Evolutionary conservation across 2,888 invertebrate species (phyloP), one percentile per base, ranked within the genome.

Genomic region (Ophraella communa): DNA sequence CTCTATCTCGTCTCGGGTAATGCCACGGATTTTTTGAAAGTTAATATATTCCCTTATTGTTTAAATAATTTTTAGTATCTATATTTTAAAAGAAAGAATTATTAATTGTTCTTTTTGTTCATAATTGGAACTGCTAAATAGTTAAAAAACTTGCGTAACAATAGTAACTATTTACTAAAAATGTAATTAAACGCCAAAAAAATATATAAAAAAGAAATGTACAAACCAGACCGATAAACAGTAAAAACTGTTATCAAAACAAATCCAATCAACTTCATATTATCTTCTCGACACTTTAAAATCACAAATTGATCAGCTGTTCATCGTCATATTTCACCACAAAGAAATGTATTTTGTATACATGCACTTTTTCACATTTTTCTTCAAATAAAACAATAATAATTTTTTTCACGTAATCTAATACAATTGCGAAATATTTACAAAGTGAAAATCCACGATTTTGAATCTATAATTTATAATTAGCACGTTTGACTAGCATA

Each of bases 221-320:
- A 60, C 60, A 11, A 33, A 60, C 60, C 60, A 53, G 60, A 42
- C 8, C 45, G 52, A 52, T 44, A 44, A n/a, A 60, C 44, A 18
- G 44, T 24, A 23, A 60, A 52, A 52, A 53, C 60, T 24, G 44
- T 24, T 3, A 53, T 5, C 30, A 60, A 52, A 30, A 44, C 11
- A 20, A 60, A 14, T 27, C 49, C 17, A 42, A 45, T 44, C 14
- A 39, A 44, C 11, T 52, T 60, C 52, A 60, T n/a, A n/a, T n/a
- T n/a, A n/a, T 53, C 30, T 7, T 60, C 17, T 53, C 11, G 30
- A 53, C 42, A 51, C 52, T 52, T 53, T 59, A 44, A 24, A 49
- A n/a, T 27, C 42, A 27, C 60, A 53, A n/a, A 14, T 52, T 44
- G 18, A 60, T 60, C 60, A 52, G 60, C 52, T 60, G 52, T 42